Evolutionary conservation across 2,797 vertebrate species (phyloP), one percentile per base, ranked within the genome.

Genomic region (Kryptopterus vitreolus): DNA sequence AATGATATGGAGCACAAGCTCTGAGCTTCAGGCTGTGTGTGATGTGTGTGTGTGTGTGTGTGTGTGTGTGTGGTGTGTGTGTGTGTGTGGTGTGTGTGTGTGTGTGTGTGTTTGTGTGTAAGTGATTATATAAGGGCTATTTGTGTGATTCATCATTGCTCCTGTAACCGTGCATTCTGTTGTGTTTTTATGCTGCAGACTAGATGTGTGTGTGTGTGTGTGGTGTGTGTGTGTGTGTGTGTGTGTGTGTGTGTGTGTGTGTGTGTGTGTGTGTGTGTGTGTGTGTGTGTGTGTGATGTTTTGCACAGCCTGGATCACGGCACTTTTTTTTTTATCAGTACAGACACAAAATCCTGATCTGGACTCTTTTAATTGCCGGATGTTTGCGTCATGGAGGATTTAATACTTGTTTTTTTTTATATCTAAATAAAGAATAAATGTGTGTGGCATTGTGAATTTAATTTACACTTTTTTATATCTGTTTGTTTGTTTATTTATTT

Each of bases 101-200:
- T 63, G 61, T 63, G 61, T 62, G 59, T 58, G 57, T 59, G 57
- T 59, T 12, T 62, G 29, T 63, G 61, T 22, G 31, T 63, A 20
- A 20, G 62, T 6, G 59, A 73, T 83, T 83, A 79, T 76, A 81
- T 72, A 81, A 85, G 68, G 46, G 20, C 46, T 50, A 2, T 13
- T 15, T 11, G 10, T 20, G 2, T 78, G 81, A 83, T 78, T 85
- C 76, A 78, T 66, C 10, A 22, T 46, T 69, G 66, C 24, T 50
- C 79, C 35, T 66, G 26, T 35, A 72, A 33, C 52, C 61, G 48
- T 58, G 48, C 26, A 35, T 3, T 38, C 58, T 65, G 38, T 15
- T 9, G 52, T 33, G 15, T 59, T 63, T 58, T 35, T n/a, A 5
- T 53, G 31, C 52, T 58, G 38, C 6, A 43, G 6, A 9, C 38